A percentile compares a stretch with the other conserved stretches of the same genome.
Conservation (phyloP, 2,888 invertebrate genomes). For the Himalopsyche japonica region DNA sequence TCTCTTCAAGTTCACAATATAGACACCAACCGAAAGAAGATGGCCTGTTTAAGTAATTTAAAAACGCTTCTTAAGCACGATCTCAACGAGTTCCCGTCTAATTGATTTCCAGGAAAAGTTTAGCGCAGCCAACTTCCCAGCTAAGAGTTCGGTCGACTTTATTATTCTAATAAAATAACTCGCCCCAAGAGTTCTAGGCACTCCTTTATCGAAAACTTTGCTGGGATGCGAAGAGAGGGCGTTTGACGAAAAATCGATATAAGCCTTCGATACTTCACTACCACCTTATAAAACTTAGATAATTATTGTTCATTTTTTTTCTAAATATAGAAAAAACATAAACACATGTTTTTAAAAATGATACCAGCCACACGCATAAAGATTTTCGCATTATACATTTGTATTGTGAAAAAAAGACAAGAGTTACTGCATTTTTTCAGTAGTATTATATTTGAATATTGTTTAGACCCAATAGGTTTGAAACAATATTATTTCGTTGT, state of each 20-base stretch:
- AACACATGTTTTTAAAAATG: too few species aligned
- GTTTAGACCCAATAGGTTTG: too few species aligned
- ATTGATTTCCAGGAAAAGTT: background rate
- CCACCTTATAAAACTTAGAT: background rate
- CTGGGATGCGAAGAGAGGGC: background rate
- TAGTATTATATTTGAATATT: too few species aligned
- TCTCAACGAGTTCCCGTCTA: background rate
- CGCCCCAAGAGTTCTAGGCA: background rate
- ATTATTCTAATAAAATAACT: background rate
- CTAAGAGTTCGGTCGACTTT: background rate
- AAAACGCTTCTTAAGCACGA: background rate
- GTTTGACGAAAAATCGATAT: background rate
- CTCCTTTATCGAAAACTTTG: background rate
- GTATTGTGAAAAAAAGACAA: too few species aligned
- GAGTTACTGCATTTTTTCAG: too few species aligned
- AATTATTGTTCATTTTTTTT: background rate
- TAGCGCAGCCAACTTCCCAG: background rate
- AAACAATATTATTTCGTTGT: too few species aligned
- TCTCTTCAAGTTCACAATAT: background rate
- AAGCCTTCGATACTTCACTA: background rate
- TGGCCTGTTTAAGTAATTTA: background rate
- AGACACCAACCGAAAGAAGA: background rate
- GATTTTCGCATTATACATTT: too few species aligned
- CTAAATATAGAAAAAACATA: background rate
- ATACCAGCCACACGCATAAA: too few species aligned